Percentiles rank a stretch among this genome's conserved stretches.
Evolutionary conservation across 2,888 invertebrate genomes (phyloP).

Genomic region (Orgyia antiqua): DNA sequence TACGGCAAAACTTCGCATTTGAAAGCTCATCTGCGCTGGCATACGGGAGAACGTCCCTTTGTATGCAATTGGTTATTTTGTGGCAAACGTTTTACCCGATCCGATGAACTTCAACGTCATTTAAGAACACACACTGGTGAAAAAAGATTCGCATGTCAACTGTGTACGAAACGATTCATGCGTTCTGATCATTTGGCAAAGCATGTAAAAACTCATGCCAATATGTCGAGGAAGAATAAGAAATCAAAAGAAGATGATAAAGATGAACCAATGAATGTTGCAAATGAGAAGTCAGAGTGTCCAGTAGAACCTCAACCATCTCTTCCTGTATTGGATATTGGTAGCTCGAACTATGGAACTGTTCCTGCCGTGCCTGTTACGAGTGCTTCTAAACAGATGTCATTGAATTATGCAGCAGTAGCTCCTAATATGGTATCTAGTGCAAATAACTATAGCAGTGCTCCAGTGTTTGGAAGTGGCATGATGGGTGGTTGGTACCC

Average conservation of each 20-base stretch:
- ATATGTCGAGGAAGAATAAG: constrained; percentile 74
- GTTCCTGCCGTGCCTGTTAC: constrained; percentile 47
- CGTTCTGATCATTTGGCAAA: constrained; percentile 96
- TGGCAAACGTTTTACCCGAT: constrained; percentile 93
- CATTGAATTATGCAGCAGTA: constrained; percentile 51
- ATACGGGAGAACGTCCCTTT: constrained; percentile 94
- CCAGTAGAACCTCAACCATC: constrained; percentile 16
- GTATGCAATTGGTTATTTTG: constrained; percentile 93
- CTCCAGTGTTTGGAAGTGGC: constrained; percentile 43
- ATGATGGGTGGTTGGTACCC: constrained; percentile 57
- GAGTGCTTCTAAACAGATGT: constrained; percentile 40
- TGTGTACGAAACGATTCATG: constrained; percentile 95
- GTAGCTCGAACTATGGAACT: constrained; percentile 56
- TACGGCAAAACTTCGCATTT: constrained; percentile 97
- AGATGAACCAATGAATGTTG: constrained; percentile 44
- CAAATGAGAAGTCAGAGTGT: constrained; percentile 37
- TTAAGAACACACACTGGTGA: constrained; percentile 93
- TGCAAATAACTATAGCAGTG: constrained; percentile 41
- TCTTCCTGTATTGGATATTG: constrained; percentile 32
- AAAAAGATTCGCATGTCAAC: constrained; percentile 90
- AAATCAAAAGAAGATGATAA: constrained; percentile 62
- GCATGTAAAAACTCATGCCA: constrained; percentile 92
- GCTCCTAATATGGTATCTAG: constrained; percentile 42
- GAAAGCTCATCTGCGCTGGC: constrained; percentile 95
- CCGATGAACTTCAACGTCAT: constrained; percentile 94